These are phyloP conservation scores for Sceliomorpha sp. DNA, from an alignment of 2,888 invertebrate species.

Conservation along the genomic window DNA sequence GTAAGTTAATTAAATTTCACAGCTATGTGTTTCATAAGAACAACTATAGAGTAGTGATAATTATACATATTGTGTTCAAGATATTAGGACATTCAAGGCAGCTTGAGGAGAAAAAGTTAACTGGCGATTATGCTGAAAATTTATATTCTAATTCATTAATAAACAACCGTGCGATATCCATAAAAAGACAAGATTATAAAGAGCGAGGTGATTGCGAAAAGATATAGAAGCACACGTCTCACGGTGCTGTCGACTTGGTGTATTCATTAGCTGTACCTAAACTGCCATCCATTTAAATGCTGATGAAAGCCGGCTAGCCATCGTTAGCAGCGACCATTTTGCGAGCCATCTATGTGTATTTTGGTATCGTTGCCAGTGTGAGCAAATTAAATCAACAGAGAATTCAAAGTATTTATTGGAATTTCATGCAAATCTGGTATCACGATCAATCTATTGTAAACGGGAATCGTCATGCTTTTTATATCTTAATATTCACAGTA, in stretches of 20 bases:
- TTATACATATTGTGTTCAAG: not conserved
- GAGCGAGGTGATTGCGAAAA: slow-evolving; percentile 8
- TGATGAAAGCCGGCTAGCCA: slow-evolving; percentile 62
- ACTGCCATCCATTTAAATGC: slow-evolving; percentile 66
- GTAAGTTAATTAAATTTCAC: not conserved
- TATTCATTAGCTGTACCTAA: slow-evolving; percentile 60
- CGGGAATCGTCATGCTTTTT: slow-evolving; percentile 4
- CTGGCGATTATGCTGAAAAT: slow-evolving; percentile 14
- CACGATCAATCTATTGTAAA: slow-evolving; percentile 8
- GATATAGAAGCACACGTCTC: slow-evolving; percentile 24
- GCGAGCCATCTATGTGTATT: slow-evolving; percentile 67
- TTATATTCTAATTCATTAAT: slow-evolving; percentile 22
- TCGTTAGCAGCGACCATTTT: slow-evolving; percentile 59
- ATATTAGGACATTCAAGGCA: not conserved
- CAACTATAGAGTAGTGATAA: too few species aligned
- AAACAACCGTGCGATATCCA: slow-evolving; percentile 9
- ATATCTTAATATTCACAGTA: slow-evolving; percentile 4
- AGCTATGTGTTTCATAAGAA: too few species aligned
- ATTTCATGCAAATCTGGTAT: slow-evolving; percentile 68
- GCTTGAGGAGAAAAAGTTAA: not conserved
- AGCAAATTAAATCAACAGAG: slow-evolving; percentile 70
- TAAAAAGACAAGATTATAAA: slow-evolving; percentile 4
- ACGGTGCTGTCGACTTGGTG: slow-evolving; percentile 23
- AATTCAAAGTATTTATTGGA: slow-evolving; percentile 70
- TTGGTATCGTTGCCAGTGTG: slow-evolving; percentile 52